Base-by-base conservation (phyloP, 2,797 vertebrate species). In the Rachycentron canadum region DNA sequence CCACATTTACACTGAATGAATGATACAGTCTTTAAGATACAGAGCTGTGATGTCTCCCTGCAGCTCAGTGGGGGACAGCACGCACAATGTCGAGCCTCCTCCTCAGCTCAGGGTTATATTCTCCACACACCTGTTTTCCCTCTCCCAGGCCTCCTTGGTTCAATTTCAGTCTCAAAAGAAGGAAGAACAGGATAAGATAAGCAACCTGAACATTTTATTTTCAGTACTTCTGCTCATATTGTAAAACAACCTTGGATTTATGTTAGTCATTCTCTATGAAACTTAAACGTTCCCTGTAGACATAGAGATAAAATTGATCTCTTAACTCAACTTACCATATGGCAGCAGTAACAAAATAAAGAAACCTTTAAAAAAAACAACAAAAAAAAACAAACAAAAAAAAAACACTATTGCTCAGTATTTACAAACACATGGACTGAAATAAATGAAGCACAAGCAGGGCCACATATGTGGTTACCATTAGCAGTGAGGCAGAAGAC, bases 11-110 rank as follows among this genome's bases (percentile, higher is more conserved):
- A 52, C 66, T 56, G 76, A 83, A 86, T 74, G 69, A 82, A 86
- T 88, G 82, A 90, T 77, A 55, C 58, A 69, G 72, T 75, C 73
- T 85, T 84, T 82, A 69, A 78, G 79, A 78, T 85, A 65, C 2
- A 60, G 69, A 76, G 76, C 79, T 60, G 71, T 28, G 79, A 83
- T 70, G 60, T 70, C 58, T 82, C 71, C 69, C 41, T 40, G 79
- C 74, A 63, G 71, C 80, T 85, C 80, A 73, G 77, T 2, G 1
- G 83, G 78, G 76, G 72, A 70, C 57, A 17, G 45, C 75, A 60
- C 23, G 50, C 77, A 81, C 69, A 80, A 69, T 52, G 50, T 40
- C 16, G 0, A 23, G 53, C 60, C 75, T 74, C 32, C 71, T 34
- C 36, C 47, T 73, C 45, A 32, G 34, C 23, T 79, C 69, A 56